Evolutionary conservation across 2,113 vertebrate genomes (phyloP).

Genomic region (Perognathus longimembris): DNA sequence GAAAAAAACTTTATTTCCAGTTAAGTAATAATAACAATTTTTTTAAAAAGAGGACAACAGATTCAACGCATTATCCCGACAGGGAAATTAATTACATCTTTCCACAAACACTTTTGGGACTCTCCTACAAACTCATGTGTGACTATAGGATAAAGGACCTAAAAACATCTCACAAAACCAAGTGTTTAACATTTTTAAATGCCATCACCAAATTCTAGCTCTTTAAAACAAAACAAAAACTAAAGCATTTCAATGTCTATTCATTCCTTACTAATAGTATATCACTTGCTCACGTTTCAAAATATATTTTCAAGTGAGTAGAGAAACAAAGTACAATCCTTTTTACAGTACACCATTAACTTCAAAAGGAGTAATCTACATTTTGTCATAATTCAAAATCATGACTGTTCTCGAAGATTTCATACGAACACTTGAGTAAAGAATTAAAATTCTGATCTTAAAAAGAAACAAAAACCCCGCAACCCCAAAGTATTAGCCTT

Average conservation of each 20-base stretch:
- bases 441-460: neutral
- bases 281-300: neutral
- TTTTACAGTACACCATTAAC: neutral
- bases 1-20: slow-evolving; percentile 34
- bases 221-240: slow-evolving; percentile 11
- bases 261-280: slow-evolving; percentile 8
- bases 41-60: neutral
- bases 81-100: slow-evolving; percentile 8
- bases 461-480: neutral
- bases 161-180: neutral
- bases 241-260: neutral
- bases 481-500: slow-evolving; percentile 20
- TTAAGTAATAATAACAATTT: slow-evolving; percentile 2
- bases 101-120: slow-evolving; percentile 1
- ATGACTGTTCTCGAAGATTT: slow-evolving; percentile 17
- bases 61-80: neutral
- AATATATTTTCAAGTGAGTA: neutral
- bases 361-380: neutral
- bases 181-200: slow-evolving; percentile 12
- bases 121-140: neutral
- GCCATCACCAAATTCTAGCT: slow-evolving; percentile 9
- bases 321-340: slow-evolving; percentile 24
- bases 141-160: neutral
- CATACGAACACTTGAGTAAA: slow-evolving; percentile 10
- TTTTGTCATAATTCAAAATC: neutral